Evolutionary conservation across 2,113 vertebrate genomes (phyloP).

Genomic region (Antechinus stuartii): DNA sequence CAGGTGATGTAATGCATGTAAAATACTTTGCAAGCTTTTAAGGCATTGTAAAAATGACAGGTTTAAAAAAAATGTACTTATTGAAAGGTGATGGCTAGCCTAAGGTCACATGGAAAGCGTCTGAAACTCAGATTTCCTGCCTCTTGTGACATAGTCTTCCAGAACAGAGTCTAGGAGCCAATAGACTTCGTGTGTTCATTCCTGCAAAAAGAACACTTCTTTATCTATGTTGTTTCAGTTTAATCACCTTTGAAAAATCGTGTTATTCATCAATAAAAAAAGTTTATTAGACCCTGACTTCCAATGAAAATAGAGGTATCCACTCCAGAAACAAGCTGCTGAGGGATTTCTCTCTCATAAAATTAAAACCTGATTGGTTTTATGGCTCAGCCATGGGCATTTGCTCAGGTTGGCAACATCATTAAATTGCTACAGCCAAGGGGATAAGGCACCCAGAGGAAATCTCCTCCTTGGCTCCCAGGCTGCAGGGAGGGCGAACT

Average conservation of each 20-base stretch:
- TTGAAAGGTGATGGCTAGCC: conserved; percentile 48
- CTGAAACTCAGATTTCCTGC: conserved; percentile 20
- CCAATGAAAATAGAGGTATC: neutral
- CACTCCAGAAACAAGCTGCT: neutral
- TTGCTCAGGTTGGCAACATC: neutral
- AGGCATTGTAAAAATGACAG: conserved; percentile 4
- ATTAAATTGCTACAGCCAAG: conserved; percentile 20
- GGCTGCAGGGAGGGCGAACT: conserved; percentile 39
- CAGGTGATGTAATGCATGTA: conserved; percentile 38
- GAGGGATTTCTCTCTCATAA: conserved; percentile 22
- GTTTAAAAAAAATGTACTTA: conserved; percentile 39
- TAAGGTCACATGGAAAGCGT: conserved; percentile 59
- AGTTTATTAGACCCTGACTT: conserved; percentile 33
- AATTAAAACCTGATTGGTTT: conserved; percentile 55
- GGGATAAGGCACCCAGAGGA: neutral
- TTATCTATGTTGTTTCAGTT: conserved; percentile 15
- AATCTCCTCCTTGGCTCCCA: neutral
- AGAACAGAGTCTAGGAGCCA: neutral
- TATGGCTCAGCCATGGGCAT: neutral
- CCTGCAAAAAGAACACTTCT: neutral
- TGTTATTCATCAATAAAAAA: conserved; percentile 40
- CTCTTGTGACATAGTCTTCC: neutral
- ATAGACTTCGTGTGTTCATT: conserved; percentile 22
- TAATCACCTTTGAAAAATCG: conserved; percentile 37
- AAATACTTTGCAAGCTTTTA: conserved; percentile 34